A percentile compares a stretch with the other conserved stretches of the same genome.
Conservation (phyloP, 2,888 invertebrate species). For the Apeira syringaria region DNA sequence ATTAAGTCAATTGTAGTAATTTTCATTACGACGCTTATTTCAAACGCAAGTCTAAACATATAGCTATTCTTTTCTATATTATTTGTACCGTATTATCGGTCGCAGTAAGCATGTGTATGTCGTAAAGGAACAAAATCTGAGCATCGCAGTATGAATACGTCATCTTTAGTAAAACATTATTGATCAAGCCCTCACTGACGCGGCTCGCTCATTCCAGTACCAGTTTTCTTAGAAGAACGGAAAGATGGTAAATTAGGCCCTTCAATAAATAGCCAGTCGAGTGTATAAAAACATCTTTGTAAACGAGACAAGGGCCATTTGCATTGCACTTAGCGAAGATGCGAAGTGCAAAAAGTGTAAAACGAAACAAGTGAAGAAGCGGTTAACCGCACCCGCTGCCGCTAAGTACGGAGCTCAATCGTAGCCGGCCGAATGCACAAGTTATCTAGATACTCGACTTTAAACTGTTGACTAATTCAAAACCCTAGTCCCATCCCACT, state of each 20-base stretch:
- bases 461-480: slow-evolving; percentile 6
- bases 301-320: slow-evolving; percentile 72
- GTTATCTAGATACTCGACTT: slow-evolving; percentile 5
- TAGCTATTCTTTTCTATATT: no score
- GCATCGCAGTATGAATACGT: no score
- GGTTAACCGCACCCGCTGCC: slow-evolving; percentile 45
- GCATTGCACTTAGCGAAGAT: slow-evolving; percentile 71
- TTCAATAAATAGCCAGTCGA: slow-evolving; percentile 59
- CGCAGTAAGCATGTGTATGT: no score
- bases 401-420: slow-evolving; percentile 15
- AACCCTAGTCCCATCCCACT: no score
- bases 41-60: no score
- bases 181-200: no score
- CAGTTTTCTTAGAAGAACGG: slow-evolving; percentile 44
- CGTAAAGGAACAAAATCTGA: no score
- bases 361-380: slow-evolving; percentile 51
- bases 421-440: slow-evolving; percentile 11
- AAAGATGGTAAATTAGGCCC: slow-evolving; percentile 47
- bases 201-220: slow-evolving; percentile 23
- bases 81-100: no score
- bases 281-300: slow-evolving; percentile 70
- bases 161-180: no score
- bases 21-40: no score
- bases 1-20: no score
- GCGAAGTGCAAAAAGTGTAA: slow-evolving; percentile 55